Percentiles rank a stretch among this genome's conserved stretches.
Evolutionary conservation across 2,113 vertebrate genomes (phyloP).

Genomic region (Sprattus sprattus): DNA sequence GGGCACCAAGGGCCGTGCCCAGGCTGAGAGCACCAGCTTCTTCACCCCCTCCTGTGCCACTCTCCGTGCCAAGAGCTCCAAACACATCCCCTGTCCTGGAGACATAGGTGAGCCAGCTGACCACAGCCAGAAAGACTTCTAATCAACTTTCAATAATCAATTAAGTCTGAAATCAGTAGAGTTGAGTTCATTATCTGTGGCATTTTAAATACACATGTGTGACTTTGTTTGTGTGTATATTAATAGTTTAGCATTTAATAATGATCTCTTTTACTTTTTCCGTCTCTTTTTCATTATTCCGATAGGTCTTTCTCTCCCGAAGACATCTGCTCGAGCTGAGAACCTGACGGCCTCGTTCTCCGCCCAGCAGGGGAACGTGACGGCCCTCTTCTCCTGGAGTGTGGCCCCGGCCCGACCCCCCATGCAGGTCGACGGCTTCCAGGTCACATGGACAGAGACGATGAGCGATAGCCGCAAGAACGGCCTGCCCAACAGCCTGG

Average conservation of each 20-base stretch:
- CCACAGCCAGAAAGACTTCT: no score
- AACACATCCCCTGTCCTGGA: slow-evolving; percentile 69
- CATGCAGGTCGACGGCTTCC: slow-evolving; percentile 80
- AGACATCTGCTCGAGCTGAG: slow-evolving; percentile 76
- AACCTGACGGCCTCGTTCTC: slow-evolving; percentile 85
- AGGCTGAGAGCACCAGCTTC: slow-evolving; percentile 77
- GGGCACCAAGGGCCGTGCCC: slow-evolving; percentile 65
- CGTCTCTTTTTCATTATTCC: slow-evolving; percentile 15
- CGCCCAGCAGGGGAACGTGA: slow-evolving; percentile 75
- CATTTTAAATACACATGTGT: background rate
- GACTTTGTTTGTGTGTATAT: background rate
- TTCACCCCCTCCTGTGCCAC: slow-evolving; percentile 80
- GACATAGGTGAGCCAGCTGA: slow-evolving; percentile 68
- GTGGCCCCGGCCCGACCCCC: slow-evolving; percentile 60
- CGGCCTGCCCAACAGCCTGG: slow-evolving; percentile 81
- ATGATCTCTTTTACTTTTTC: background rate
- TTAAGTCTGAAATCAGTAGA: background rate
- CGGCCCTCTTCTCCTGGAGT: slow-evolving; percentile 83
- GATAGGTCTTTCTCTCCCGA: slow-evolving; percentile 56
- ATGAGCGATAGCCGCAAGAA: slow-evolving; percentile 77
- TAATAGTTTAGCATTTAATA: background rate
- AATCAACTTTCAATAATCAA: background rate
- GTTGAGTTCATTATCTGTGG: no score
- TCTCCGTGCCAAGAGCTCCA: slow-evolving; percentile 78
- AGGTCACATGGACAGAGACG: slow-evolving; percentile 88